Evolutionary conservation across 1,140 invertebrate species (phyloP), one percentile per base, ranked within the genome.

Genomic region (Apis cerana): DNA sequence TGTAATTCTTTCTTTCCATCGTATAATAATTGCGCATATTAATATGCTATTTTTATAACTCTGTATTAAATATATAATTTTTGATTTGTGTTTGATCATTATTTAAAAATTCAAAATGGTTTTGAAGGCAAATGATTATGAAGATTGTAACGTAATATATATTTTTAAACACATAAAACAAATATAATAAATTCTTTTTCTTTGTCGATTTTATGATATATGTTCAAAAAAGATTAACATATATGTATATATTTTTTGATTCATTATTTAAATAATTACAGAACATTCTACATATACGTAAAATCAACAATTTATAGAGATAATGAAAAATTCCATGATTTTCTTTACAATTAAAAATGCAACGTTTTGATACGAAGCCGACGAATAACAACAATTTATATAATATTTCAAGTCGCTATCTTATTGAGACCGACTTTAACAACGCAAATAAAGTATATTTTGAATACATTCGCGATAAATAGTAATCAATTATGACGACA

Each of bases 401-500:
- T 23, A 13, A 33, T 78, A n/a, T n/a, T 21, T 52, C 15, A 27
- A 21, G 23, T 8, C 19, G 23, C n/a, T 78, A 78, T 68, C 62
- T 68, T 67, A 10, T 48, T 50, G 50, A 78, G 11, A 5, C n/a
- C 23, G 61, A 43, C 50, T 52, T 7, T 19, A 21, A 61, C 15
- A 65, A 52, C n/a, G 33, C 33, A 27, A 23, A 64, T 19, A 21
- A 52, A 11, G n/a, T 21, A 21, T 52, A 19, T 64, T 64, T 33
- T 12, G 8, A 11, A 62, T 64, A 65, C 8, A 12, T 65, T 52
- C 17, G 10, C 13, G 64, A 69, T 78, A 78, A 78, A n/a, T 68
- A 69, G n/a, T 54, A 69, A 76, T 65, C 61, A 76, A 54, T 33
- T 15, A 43, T 54, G 61, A 52, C 74, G 23, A 33, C n/a, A 75